A percentile compares a stretch with the other conserved stretches of the same genome.
phyloP scores from a whole-genome alignment of 1,140 invertebrate species.

The Orchestia grillus region DNA sequence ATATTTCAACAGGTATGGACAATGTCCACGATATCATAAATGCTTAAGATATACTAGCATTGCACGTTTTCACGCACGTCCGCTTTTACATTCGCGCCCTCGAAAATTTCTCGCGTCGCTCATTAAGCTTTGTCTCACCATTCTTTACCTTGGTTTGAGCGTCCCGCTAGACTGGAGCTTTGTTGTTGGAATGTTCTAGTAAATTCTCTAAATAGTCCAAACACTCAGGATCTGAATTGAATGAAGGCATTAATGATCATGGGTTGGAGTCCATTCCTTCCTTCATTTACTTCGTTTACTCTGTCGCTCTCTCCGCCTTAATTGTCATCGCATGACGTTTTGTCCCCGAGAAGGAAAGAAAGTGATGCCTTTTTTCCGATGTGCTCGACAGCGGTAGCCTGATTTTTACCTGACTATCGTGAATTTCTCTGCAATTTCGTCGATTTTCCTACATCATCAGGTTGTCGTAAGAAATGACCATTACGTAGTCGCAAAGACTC shows the following conservation, averaged over 20 bases:
- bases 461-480: background rate
- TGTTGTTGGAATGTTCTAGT: background rate
- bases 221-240: background rate
- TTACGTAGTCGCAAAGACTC: background rate
- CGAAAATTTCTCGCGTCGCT: background rate
- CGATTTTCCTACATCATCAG: background rate
- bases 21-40: background rate
- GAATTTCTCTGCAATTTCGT: background rate
- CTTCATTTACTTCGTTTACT: background rate
- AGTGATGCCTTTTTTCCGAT: background rate
- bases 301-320: background rate
- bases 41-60: background rate
- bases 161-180: background rate
- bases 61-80: background rate
- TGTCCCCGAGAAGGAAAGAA: background rate
- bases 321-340: too few relatives aligned
- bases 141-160: background rate
- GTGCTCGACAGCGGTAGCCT: background rate
- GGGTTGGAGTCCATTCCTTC: background rate
- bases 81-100: background rate
- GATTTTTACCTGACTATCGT: background rate
- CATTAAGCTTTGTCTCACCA: background rate
- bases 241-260: background rate
- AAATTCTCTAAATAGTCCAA: background rate
- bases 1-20: too few relatives aligned